Percentiles rank a stretch among this genome's conserved stretches.
Evolutionary conservation across 2,113 vertebrate genomes (phyloP).

Genomic region (Hymenochirus boettgeri): DNA sequence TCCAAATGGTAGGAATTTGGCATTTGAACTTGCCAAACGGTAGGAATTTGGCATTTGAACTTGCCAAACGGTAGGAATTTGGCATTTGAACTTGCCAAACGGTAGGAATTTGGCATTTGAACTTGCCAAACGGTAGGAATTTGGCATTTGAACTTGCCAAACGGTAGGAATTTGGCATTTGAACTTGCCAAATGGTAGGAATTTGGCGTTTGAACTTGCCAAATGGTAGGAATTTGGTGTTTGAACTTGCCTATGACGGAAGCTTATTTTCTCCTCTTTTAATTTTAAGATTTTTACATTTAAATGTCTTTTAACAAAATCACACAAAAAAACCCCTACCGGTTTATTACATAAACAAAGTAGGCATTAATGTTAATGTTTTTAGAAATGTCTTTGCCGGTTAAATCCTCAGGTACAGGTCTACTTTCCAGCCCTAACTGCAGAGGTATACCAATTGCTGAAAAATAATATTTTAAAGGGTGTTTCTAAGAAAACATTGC

Average conservation of each 20-base stretch:
- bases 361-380: too few relatives aligned
- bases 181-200: neutral
- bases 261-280: neutral
- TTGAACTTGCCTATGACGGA: neutral
- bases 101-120: neutral
- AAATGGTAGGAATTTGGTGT: neutral
- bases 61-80: neutral
- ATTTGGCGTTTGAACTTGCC: constrained; percentile 3
- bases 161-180: neutral
- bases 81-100: constrained; percentile 2
- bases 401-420: too few relatives aligned
- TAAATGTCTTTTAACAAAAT: constrained; percentile 27
- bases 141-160: constrained; percentile 5
- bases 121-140: neutral
- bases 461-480: too few relatives aligned
- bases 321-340: too few relatives aligned
- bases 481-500: too few relatives aligned
- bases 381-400: too few relatives aligned
- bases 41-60: neutral
- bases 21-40: constrained; percentile 5
- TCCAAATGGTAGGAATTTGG: neutral
- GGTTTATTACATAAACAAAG: too few relatives aligned
- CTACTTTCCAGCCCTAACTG: too few relatives aligned
- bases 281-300: neutral
- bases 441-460: too few relatives aligned